Base-by-base conservation (phyloP, 2,113 vertebrate species). In the Halcyon senegalensis region DNA sequence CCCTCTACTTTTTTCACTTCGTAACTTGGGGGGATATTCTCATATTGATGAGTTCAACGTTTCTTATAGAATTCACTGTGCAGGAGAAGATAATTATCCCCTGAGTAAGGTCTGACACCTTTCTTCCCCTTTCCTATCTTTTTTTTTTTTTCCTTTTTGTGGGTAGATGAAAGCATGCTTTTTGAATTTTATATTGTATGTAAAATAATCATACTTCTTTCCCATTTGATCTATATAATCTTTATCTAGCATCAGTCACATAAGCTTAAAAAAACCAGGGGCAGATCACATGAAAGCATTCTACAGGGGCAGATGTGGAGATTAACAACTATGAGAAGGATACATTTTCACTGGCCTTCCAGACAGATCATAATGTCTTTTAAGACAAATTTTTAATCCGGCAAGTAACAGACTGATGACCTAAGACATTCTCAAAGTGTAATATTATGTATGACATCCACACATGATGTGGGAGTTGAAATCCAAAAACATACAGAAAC, bases 201-300 rank as follows among this genome's bases (percentile, higher is more conserved):
- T 91, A 92, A 96, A 96, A 91, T 90, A 96, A 96, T 92, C 89
- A 79, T 76, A 72, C 62, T 89, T 73, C 74, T 96, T 76, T 82
- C 74, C 16, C 74, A 97, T 91, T 96, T 96, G 92, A 97, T 93
- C 96, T 96, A 92, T 94, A 76, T 87, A 94, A 96, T 95, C 92
- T 97, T 64, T 62, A 92, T 87, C 94, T 95, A 85, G 69, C 74
- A 96, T 94, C 96, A 95, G 94, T 91, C 94, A 95, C 86, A 89
- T 94, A 94, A 96, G 93, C 90, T 82, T 91, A 87, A 96, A 94
- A 92, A 94, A 89, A 95, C 82, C 89, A 97, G 13, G n/a, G 66
- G 77, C 55, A 89, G 74, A 94, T 95, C 77, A 96, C 91, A 96
- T 96, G 91, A 97, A 97, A 96, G 96, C 92, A 83, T 96, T 97